Evolutionary conservation across 1,140 invertebrate genomes (phyloP), one percentile per base, ranked within the genome.

Genomic region (Melipona quadrifasciata): DNA sequence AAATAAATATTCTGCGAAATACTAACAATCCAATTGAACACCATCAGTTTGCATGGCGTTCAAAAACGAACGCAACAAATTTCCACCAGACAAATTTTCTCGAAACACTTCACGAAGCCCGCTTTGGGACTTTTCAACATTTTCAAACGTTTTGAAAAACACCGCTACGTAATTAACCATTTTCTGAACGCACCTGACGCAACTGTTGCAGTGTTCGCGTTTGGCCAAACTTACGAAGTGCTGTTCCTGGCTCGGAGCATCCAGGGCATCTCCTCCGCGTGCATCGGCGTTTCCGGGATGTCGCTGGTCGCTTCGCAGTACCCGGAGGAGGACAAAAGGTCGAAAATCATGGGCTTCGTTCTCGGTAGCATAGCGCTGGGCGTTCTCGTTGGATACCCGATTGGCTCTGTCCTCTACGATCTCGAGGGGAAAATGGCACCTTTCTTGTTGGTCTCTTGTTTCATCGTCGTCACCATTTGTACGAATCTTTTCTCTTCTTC

Each of bases 221-320:
- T 98, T 89, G 98, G 97, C 6, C 95, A 97, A 91, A 96, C 96
- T 3, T 98, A 97, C 93, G 95, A 95, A 65, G 93, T 97, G 1
- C 92, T 99, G 47, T 96, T 98, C 80, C 87, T 98, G 19, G 98
- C 98, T 0, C 94, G 98, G 85, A 97, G 97, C 89, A 94, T 99
- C 55, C 98, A 99, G 95, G 98, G 98, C 2, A 94, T 98, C 68
- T 97, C 97, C 19, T 98, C 98, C 16, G 97, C 98, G 0, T 98
- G 97, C 82, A 96, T 98, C 79, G 96, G 96, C 24, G 96, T 98
- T 5, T 96, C 97, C 82, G 97, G 97, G 93, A 96, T 96, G 96
- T 96, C 95, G 87, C 91, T 96, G 73, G 95, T 96, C 76, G 96
- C 96, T 10, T 93, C 90, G 24, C 92, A 95, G 90, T 95, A 96